Evolutionary conservation across 2,888 invertebrate species (phyloP), one percentile per base, ranked within the genome.

Genomic region (Stenodema calcarata): DNA sequence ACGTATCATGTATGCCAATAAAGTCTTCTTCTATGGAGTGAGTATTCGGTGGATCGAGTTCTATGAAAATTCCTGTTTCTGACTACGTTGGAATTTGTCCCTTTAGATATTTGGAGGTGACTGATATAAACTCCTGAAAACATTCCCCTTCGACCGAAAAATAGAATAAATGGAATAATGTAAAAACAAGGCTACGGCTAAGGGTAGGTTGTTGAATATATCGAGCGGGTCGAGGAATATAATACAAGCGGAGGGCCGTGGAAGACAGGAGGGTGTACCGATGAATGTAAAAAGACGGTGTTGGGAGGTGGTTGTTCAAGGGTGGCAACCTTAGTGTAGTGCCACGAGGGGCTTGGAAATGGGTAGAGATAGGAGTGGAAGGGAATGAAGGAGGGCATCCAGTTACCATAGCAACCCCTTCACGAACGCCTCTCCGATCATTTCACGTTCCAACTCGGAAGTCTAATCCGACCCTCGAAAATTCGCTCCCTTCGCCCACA

Each of bases 121-220:
- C 2, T 35, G 7, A 35, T 35, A 35, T 2, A 35, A 7, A 35
- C 35, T 35, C 35, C 35, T 2, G 35, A 35, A 35, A 35, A 35
- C 7, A 35, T 35, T 2, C 35, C 2, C 35, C 35, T n/a, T n/a
- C n/a, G n/a, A n/a, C n/a, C n/a, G n/a, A 35, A 35, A 35, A 35
- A 35, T 7, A 35, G 35, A 35, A n/a, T n/a, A n/a, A 35, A 35
- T 2, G 35, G 35, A 35, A 35, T n/a, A n/a, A n/a, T 4, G 35
- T 7, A 35, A 4, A 35, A 35, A 35, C 35, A 35, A 35, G 35
- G 35, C 2, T 35, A 35, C 35, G 4, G 78, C 3, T 23, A 44
- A 42, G 78, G 78, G 78, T 42, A 7, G 42, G 78, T 78, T 78
- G 44, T 44, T 42, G 78, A 78, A 78, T 78, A 78, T 78, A 78